Percentiles rank a stretch among this genome's conserved stretches.
phyloP scores from a whole-genome alignment of 1,140 invertebrate genomes.

The Cyclargus thomasi region DNA sequence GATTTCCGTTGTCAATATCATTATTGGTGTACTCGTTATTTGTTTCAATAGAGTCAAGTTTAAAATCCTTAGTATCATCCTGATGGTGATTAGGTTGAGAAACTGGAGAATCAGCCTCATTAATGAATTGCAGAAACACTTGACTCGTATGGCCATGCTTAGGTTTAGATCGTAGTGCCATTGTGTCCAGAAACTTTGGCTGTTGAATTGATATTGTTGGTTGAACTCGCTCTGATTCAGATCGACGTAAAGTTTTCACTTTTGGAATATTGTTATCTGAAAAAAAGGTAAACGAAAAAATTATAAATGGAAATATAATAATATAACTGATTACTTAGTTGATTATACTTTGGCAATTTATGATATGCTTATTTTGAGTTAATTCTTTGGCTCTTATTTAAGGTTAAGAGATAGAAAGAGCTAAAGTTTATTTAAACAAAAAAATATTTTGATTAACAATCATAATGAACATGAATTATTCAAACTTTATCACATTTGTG shows the following conservation, averaged over 20 bases:
- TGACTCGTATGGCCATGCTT: constrained; percentile 77
- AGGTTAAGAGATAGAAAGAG: no score
- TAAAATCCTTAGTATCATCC: background rate
- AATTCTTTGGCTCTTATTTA: no score
- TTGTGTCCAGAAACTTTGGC: constrained; percentile 79
- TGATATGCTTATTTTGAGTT: no score
- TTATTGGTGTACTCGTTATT: constrained; percentile 18
- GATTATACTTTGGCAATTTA: no score
- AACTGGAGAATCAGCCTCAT: constrained; percentile 39
- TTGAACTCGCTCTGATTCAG: constrained; percentile 65
- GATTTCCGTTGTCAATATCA: constrained; percentile 49
- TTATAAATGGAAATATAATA: no score
- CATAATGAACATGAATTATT: no score
- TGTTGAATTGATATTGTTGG: constrained; percentile 76
- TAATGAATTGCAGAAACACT: constrained; percentile 72
- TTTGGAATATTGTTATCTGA: constrained; percentile 64
- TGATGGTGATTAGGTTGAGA: background rate
- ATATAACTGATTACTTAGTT: no score
- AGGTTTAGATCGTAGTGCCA: constrained; percentile 82
- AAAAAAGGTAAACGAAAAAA: constrained; percentile 35
- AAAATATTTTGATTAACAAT: no score
- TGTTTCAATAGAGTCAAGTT: background rate
- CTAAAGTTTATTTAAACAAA: no score
- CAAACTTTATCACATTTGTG: no score
- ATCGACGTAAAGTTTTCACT: constrained; percentile 54